Evolutionary conservation across 2,113 vertebrate species (phyloP).

Genomic region (Hiodon tergisus): DNA sequence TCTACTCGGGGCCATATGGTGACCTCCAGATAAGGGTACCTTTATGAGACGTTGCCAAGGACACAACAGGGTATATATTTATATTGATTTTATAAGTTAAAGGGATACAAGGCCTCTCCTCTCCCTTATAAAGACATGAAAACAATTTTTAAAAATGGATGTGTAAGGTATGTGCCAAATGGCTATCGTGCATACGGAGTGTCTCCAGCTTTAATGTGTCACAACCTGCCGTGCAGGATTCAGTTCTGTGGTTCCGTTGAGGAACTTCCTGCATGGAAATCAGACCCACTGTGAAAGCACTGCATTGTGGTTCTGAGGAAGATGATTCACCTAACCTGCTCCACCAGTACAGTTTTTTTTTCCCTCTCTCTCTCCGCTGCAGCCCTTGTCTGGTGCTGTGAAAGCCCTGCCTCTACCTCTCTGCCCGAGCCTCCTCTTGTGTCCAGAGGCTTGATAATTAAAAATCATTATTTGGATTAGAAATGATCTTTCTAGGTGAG

Average conservation of each 20-base stretch:
- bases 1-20: not conserved
- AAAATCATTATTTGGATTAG: no score
- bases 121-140: constrained; percentile 1
- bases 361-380: no score
- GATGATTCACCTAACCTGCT: not conserved
- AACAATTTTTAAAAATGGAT: not conserved
- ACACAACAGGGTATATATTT: no score
- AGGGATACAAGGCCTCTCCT: no score
- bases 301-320: not conserved
- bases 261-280: not conserved
- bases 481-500: no score
- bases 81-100: no score
- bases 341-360: not conserved
- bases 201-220: not conserved
- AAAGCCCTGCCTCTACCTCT: no score
- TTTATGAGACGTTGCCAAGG: not conserved
- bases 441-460: no score
- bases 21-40: constrained; percentile 25
- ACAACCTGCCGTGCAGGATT: constrained; percentile 2
- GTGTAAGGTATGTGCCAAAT: not conserved
- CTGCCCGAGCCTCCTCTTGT: no score
- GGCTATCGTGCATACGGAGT: not conserved
- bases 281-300: not conserved
- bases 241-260: not conserved
- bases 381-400: no score